Evolutionary conservation across 2,113 vertebrate genomes (phyloP), one percentile per base, ranked within the genome.

Genomic region (Oxygymnocypris stewartii): DNA sequence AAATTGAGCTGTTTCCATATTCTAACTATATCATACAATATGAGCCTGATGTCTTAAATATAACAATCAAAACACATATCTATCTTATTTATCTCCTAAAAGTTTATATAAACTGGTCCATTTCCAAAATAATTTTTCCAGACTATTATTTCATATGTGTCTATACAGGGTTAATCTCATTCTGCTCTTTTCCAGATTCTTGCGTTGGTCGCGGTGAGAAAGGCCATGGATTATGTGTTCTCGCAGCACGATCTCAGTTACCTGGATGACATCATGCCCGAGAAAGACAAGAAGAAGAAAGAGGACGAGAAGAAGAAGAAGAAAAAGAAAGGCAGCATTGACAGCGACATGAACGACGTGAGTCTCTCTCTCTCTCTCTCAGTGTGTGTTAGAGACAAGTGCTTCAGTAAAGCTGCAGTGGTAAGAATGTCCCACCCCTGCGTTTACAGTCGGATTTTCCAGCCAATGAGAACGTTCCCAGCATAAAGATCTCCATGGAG

Each of bases 401-500:
- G 16, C 73, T 3, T 7, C 6, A 13, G 73, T 37, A 13, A n/a
- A 37, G 51, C 63, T 8, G 8, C 37, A 42, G 61, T 65, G 25
- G 84, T 71, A 76, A 81, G 69, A 81, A 18, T 85, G 25, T 87
- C 93, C 89, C 87, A 93, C 86, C 93, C 86, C 94, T 97, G 95
- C 92, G 93, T 97, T 94, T 92, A 95, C 98, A 99, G 98, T 97
- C 97, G 90, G 98, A 99, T 94, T 98, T 94, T 92, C 98, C 97
- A 87, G 97, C 96, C 95, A 94, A 94, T 95, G 97, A 97, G 94
- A 98, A 96, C 92, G 88, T 98, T 91, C 97, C 98, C 95, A 97
- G 95, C 96, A 99, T 99, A 96, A 98, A 99, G 97, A 99, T 99
- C 90, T 97, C 97, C 93, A 98, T 99, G 98, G 97, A 99, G 94